These are phyloP conservation scores for Anthrax anthrax DNA, from an alignment of 2,888 invertebrate genomes.

Conservation along the genomic window DNA sequence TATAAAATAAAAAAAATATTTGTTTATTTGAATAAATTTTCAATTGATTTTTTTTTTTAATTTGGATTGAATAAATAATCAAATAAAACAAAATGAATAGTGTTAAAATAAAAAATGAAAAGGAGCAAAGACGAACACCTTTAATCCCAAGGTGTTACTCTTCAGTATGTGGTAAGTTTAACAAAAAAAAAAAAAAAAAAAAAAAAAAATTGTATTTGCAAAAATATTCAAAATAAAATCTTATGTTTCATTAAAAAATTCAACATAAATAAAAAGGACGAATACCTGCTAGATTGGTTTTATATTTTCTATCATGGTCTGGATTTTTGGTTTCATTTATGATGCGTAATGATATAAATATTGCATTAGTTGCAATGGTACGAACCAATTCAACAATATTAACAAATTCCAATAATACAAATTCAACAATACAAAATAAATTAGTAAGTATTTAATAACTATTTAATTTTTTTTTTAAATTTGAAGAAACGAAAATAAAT, in stretches of 20 bases:
- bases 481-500: too few species aligned
- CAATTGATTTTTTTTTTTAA: too few species aligned
- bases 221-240: too few species aligned
- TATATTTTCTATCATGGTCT: constrained; percentile 56
- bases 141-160: neutral
- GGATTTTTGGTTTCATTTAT: constrained; percentile 60
- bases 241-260: neutral
- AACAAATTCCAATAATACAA: neutral
- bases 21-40: too few species aligned
- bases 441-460: neutral
- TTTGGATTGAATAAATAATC: too few species aligned
- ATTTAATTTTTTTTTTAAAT: neutral
- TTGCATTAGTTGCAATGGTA: constrained; percentile 56
- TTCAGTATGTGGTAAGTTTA: neutral
- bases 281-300: constrained; percentile 52
- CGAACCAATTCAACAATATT: constrained; percentile 4
- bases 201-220: neutral
- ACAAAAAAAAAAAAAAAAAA: neutral
- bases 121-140: neutral
- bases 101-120: neutral
- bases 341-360: constrained; percentile 61
- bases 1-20: too few species aligned
- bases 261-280: constrained; percentile 26
- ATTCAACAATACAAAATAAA: neutral
- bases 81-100: neutral